Evolutionary conservation across 2,797 vertebrate species (phyloP), one percentile per base, ranked within the genome.

Genomic region (Darevskia mixta): DNA sequence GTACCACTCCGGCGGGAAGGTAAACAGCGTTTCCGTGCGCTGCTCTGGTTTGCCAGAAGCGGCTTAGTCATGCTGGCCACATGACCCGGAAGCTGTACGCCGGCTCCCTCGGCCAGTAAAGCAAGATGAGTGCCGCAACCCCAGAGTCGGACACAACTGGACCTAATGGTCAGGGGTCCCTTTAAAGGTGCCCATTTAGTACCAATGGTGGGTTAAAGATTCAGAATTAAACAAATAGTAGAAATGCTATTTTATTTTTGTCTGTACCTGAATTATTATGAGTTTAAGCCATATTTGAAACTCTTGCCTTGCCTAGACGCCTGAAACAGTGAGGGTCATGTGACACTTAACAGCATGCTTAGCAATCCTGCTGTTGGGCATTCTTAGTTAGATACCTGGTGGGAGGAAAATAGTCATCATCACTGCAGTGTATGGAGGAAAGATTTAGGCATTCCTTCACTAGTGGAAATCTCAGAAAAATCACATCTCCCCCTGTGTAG

Each of bases 211-310:
- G 35, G 35, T 35, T 35, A 35, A 35, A 35, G 35, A 35, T 35
- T 35, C 35, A 35, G 35, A 35, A 35, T 35, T 35, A 35, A 35
- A 35, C 35, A 35, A 85, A 85, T 45, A 32, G 8, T 71, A 49
- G 43, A 49, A 49, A 49, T 72, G 17, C 17, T 64, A 32, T 78
- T 86, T 67, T 67, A 45, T 35, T 69, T 69, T 79, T 35, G 35
- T 49, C 27, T 64, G 10, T 20, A 10, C 18, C 20, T 81, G 71
- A 64, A 87, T 55, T 79, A 78, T 49, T 11, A 49, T 49, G 45
- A 49, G 45, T 49, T 81, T 86, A 27, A 73, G n/a, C 27, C 64
- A 35, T 43, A 82, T 45, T 82, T 43, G 82, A 82, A 49, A 84
- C 27, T 11, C 32, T 84, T 13, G 43, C 45, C 20, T 78, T 43